Percentiles rank a stretch among this genome's conserved stretches.
Evolutionary conservation across 1,140 invertebrate species (phyloP).

Genomic region (Orchestia grillus): DNA sequence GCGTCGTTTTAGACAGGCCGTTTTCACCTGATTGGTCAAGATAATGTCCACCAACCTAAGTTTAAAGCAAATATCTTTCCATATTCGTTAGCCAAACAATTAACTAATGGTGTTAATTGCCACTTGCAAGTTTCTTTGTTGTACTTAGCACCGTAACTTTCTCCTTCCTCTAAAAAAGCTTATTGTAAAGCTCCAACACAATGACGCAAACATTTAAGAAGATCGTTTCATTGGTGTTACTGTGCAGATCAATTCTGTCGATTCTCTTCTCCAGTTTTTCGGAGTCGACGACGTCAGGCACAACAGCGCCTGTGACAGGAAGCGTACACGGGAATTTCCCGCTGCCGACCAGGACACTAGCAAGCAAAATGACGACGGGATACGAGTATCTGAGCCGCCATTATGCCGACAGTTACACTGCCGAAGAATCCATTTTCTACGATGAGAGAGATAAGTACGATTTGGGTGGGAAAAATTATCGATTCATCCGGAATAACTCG

Average conservation of each 20-base stretch:
- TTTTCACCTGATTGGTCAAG: not conserved
- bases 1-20: no score
- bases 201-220: not conserved
- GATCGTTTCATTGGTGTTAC: not conserved
- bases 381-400: slow-evolving; percentile 31
- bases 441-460: not conserved
- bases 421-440: slow-evolving; percentile 25
- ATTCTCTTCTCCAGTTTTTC: not conserved
- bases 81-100: not conserved
- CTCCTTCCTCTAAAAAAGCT: not conserved
- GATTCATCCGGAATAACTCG: not conserved
- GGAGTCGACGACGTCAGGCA: not conserved
- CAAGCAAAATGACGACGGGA: slow-evolving; percentile 50
- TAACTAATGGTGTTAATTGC: not conserved
- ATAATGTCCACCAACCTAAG: not conserved
- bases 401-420: not conserved
- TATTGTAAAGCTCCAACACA: not conserved
- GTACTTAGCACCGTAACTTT: not conserved
- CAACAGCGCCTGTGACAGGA: not conserved
- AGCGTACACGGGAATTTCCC: not conserved
- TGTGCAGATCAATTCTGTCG: not conserved
- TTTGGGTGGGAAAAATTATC: not conserved
- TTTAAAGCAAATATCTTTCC: not conserved
- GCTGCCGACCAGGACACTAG: not conserved
- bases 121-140: not conserved